Conservation (phyloP, 2,888 invertebrate species). For the Spatulosminthurus flaviceps region DNA sequence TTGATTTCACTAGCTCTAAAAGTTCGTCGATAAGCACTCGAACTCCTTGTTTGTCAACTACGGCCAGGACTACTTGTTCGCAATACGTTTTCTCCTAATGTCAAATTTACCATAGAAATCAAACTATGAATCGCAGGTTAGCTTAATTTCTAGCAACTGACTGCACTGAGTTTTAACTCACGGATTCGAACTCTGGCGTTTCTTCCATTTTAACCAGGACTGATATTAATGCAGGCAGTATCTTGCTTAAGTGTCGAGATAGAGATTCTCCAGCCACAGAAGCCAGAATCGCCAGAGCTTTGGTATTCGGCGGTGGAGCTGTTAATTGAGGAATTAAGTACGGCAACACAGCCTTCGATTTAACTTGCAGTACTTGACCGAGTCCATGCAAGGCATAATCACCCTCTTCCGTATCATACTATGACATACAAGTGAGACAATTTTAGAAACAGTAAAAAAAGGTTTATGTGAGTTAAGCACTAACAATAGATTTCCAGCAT, state of each 20-base stretch:
- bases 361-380: constrained; percentile 96
- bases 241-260: constrained; percentile 87
- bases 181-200: constrained; percentile 43
- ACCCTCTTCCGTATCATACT: constrained; percentile 80
- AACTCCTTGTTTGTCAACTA: constrained; percentile 86
- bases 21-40: constrained; percentile 87
- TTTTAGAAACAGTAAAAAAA: no score
- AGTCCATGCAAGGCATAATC: constrained; percentile 95
- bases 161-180: neutral
- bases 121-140: no score
- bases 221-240: constrained; percentile 86
- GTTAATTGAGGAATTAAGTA: constrained; percentile 96
- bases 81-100: constrained; percentile 86
- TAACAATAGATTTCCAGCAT: no score
- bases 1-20: constrained; percentile 77
- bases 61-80: constrained; percentile 90
- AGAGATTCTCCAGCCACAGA: constrained; percentile 94
- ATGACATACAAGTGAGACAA: neutral
- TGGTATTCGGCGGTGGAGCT: constrained; percentile 87
- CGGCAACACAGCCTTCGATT: constrained; percentile 93
- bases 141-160: no score
- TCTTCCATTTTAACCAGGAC: constrained; percentile 54
- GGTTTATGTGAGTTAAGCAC: no score
- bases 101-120: no score
- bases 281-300: constrained; percentile 91